phyloP scores from a whole-genome alignment of 2,797 vertebrate species.

The Pelodytes ibericus region DNA sequence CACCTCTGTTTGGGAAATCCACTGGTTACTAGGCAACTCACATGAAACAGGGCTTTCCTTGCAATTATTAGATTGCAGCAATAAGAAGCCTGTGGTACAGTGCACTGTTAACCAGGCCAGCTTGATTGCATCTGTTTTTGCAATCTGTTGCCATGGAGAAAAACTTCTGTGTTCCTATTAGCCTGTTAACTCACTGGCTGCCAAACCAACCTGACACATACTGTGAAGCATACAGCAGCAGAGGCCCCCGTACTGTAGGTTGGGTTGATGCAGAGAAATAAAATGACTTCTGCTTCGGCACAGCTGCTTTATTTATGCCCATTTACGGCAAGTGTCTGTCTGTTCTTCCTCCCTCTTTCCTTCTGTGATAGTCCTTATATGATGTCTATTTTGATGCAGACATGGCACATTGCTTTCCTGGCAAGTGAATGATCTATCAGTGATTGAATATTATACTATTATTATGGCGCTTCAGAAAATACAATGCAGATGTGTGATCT shows the following conservation, averaged over 20 bases:
- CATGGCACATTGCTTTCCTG: background rate
- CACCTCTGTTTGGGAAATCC: constrained; percentile 34
- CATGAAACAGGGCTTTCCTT: constrained; percentile 26
- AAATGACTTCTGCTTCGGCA: constrained; percentile 4
- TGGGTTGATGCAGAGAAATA: background rate
- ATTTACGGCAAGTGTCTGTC: constrained; percentile 8
- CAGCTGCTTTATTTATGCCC: background rate
- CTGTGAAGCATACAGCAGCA: background rate
- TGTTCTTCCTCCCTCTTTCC: background rate
- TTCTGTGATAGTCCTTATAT: background rate
- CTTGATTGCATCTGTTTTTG: constrained; percentile 43
- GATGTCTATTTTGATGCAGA: background rate
- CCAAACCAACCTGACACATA: background rate
- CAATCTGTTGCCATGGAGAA: constrained; percentile 30
- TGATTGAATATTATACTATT: constrained; percentile 3
- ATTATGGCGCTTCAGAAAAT: background rate
- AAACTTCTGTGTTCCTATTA: background rate
- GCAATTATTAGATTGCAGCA: constrained; percentile 22
- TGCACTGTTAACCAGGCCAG: constrained; percentile 15
- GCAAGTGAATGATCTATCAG: background rate
- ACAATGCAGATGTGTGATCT: background rate
- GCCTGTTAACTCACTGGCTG: background rate
- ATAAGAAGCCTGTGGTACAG: constrained; percentile 9
- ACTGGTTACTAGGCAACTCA: constrained; percentile 29
- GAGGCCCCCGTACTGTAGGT: background rate